Evolutionary conservation across 2,888 invertebrate species (phyloP).

Genomic region (Latheticus oryzae): DNA sequence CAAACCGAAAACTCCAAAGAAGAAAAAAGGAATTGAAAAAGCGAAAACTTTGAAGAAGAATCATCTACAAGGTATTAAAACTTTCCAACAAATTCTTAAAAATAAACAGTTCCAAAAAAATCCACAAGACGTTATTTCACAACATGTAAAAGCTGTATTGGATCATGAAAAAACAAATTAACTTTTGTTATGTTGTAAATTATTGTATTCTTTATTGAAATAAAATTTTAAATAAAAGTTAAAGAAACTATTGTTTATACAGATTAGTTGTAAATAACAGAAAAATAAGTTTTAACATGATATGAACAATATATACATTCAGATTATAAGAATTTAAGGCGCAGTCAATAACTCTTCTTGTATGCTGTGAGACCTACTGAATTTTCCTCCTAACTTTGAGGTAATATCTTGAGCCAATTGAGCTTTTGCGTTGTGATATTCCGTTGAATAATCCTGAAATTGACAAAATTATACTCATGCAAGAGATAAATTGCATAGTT

Average conservation of each 20-base stretch:
- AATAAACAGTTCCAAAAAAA: constrained; percentile 54
- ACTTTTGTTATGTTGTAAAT: constrained; percentile 7
- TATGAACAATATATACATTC: constrained; percentile 47
- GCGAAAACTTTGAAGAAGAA: constrained; percentile 54
- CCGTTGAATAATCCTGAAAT: constrained; percentile 79
- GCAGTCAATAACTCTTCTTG: constrained; percentile 82
- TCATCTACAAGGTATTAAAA: constrained; percentile 51
- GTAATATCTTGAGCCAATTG: constrained; percentile 72
- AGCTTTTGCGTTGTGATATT: constrained; percentile 79
- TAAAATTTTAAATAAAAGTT: constrained; percentile 40
- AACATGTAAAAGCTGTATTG: constrained; percentile 54
- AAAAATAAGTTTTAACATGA: constrained; percentile 21
- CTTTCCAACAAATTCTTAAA: constrained; percentile 54
- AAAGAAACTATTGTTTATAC: constrained; percentile 32
- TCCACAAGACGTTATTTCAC: constrained; percentile 53
- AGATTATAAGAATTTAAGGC: constrained; percentile 54
- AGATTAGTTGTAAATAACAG: constrained; percentile 33
- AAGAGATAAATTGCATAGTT: constrained; percentile 6
- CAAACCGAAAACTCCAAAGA: constrained; percentile 21
- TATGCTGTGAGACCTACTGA: constrained; percentile 82
- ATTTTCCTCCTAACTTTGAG: constrained; percentile 71
- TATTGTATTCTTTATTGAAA: constrained; percentile 39
- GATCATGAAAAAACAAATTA: constrained; percentile 39
- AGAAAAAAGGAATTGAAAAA: constrained; percentile 54
- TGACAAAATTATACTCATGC: too few relatives aligned